phyloP scores from a whole-genome alignment of 2,888 invertebrate genomes.

The Parapristionchus giblindavisi region DNA sequence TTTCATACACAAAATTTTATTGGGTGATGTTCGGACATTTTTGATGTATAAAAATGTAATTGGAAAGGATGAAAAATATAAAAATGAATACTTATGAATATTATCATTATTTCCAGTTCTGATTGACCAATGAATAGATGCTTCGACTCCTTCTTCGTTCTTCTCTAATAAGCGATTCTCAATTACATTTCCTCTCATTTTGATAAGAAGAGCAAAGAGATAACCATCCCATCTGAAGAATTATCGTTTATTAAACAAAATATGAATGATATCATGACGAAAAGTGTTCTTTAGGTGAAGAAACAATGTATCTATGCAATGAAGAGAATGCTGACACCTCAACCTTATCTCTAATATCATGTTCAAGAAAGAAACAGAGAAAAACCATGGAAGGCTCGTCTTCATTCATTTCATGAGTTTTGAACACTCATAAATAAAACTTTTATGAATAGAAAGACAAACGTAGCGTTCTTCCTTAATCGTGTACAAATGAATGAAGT shows the following conservation, averaged over 20 bases:
- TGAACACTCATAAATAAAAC: too few species aligned
- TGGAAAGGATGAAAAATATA: too few species aligned
- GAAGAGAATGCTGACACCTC: not conserved
- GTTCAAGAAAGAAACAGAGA: too few species aligned
- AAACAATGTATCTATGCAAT: not conserved
- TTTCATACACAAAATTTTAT: too few species aligned
- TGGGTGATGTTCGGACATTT: too few species aligned
- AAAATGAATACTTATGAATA: not conserved
- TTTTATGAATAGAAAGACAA: not conserved
- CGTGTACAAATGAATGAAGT: constrained; percentile 52
- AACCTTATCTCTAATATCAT: too few species aligned
- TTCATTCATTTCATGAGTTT: too few species aligned
- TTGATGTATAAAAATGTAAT: too few species aligned
- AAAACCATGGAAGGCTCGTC: too few species aligned
- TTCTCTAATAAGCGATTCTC: constrained; percentile 39
- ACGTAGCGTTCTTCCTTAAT: constrained; percentile 45
- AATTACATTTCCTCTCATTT: constrained; percentile 39
- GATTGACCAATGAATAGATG: constrained; percentile 24
- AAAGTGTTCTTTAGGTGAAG: not conserved
- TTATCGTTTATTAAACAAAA: not conserved
- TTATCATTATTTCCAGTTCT: constrained; percentile 2
- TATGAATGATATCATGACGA: not conserved
- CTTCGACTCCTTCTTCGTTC: constrained; percentile 30
- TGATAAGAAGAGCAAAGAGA: constrained; percentile 48
- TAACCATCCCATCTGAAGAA: constrained; percentile 50